A percentile compares a stretch with the other conserved stretches of the same genome.
Evolutionary conservation across 2,888 invertebrate genomes (phyloP).

Genomic region (Drosophila basisetae): DNA sequence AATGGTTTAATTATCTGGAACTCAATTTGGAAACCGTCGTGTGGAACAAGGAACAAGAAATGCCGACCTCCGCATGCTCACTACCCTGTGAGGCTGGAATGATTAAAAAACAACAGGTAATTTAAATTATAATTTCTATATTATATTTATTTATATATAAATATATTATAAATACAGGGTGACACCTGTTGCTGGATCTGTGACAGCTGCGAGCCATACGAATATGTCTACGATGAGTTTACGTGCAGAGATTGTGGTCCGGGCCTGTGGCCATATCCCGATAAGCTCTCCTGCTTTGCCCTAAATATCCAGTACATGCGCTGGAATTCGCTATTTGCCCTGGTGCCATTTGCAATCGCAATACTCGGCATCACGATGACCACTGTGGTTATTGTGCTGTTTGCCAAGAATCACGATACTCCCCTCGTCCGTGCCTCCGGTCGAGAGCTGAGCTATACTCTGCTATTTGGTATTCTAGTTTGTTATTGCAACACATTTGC

Average conservation of each 20-base stretch:
- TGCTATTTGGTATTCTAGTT: slow-evolving; percentile 89
- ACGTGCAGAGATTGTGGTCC: slow-evolving; percentile 89
- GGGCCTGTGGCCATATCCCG: slow-evolving; percentile 88
- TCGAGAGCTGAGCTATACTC: slow-evolving; percentile 91
- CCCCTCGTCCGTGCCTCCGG: slow-evolving; percentile 92
- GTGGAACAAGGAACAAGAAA: slow-evolving; percentile 86
- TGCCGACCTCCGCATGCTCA: slow-evolving; percentile 90
- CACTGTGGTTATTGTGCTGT: slow-evolving; percentile 87
- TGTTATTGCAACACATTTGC: slow-evolving; percentile 91
- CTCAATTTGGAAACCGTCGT: slow-evolving; percentile 85
- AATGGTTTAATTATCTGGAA: slow-evolving; percentile 88
- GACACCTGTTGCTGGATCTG: slow-evolving; percentile 93
- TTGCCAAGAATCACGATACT: slow-evolving; percentile 89
- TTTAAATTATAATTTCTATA: background rate
- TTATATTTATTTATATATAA: background rate
- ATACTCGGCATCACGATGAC: slow-evolving; percentile 88
- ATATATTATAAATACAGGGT: slow-evolving; percentile 83
- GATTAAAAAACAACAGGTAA: slow-evolving; percentile 88
- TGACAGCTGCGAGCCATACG: slow-evolving; percentile 89
- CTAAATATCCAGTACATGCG: slow-evolving; percentile 88
- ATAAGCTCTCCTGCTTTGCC: slow-evolving; percentile 88
- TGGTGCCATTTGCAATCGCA: slow-evolving; percentile 88
- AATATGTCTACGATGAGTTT: slow-evolving; percentile 89
- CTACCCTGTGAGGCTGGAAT: slow-evolving; percentile 89
- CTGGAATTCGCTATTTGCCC: slow-evolving; percentile 89